phyloP scores from a whole-genome alignment of 2,113 vertebrate genomes.

The Microcebus griseorufus region DNA sequence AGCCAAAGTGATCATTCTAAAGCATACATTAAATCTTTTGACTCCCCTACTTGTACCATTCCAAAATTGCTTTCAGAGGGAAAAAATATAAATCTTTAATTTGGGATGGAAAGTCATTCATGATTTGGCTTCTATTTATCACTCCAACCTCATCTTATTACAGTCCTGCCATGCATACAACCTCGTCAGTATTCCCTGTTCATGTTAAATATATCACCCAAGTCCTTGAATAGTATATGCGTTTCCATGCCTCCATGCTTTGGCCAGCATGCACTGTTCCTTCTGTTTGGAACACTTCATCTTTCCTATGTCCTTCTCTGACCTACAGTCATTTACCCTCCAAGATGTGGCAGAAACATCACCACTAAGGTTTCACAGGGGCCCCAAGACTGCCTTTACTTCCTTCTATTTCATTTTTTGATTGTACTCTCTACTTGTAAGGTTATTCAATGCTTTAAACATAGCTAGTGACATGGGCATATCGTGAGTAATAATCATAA shows the following conservation, averaged over 20 bases:
- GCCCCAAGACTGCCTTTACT: not conserved
- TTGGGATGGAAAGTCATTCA: not conserved
- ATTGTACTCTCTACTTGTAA: not conserved
- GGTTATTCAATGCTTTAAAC: not conserved
- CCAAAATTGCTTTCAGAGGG: not conserved
- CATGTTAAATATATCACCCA: not conserved
- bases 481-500: too few species aligned
- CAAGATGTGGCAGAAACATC: not conserved
- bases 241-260: not conserved
- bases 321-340: not conserved
- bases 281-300: not conserved
- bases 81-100: not conserved
- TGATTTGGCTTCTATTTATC: not conserved
- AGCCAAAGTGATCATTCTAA: not conserved
- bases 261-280: not conserved
- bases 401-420: not conserved
- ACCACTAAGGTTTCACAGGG: not conserved
- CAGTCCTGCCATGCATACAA: not conserved
- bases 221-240: not conserved
- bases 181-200: not conserved
- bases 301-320: not conserved
- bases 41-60: not conserved
- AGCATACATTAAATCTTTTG: not conserved
- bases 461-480: not conserved
- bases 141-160: not conserved